Conservation (phyloP, 2,113 vertebrate genomes). For the Lanius ludovicianus region DNA sequence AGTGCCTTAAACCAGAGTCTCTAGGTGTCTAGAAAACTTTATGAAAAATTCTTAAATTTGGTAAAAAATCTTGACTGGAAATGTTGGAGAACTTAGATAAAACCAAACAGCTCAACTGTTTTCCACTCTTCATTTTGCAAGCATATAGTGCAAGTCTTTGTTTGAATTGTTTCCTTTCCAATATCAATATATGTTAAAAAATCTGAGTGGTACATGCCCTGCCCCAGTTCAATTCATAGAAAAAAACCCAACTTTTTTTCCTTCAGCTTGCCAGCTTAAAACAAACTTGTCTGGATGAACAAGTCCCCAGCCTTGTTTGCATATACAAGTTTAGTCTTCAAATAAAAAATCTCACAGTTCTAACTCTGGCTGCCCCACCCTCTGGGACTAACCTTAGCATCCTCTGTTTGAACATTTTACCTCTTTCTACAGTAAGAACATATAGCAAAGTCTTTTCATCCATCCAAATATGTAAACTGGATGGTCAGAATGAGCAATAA, state of each 20-base stretch:
- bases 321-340: not conserved
- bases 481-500: not conserved
- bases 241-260: not conserved
- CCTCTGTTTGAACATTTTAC: not conserved
- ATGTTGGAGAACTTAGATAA: not conserved
- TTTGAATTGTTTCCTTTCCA: not conserved
- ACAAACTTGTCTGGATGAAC: not conserved
- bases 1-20: not conserved
- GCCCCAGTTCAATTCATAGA: not conserved
- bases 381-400: not conserved
- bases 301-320: not conserved
- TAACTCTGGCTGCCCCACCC: not conserved
- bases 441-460: not conserved
- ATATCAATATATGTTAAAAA: not conserved
- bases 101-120: not conserved
- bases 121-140: not conserved
- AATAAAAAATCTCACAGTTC: not conserved
- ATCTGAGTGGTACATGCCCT: not conserved
- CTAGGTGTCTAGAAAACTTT: not conserved
- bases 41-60: not conserved
- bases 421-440: not conserved
- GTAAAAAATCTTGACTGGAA: not conserved
- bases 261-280: not conserved
- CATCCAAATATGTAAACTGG: not conserved
- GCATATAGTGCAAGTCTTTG: not conserved